Base-by-base conservation (phyloP, 2,113 vertebrate species). In the Albula goreensis region DNA sequence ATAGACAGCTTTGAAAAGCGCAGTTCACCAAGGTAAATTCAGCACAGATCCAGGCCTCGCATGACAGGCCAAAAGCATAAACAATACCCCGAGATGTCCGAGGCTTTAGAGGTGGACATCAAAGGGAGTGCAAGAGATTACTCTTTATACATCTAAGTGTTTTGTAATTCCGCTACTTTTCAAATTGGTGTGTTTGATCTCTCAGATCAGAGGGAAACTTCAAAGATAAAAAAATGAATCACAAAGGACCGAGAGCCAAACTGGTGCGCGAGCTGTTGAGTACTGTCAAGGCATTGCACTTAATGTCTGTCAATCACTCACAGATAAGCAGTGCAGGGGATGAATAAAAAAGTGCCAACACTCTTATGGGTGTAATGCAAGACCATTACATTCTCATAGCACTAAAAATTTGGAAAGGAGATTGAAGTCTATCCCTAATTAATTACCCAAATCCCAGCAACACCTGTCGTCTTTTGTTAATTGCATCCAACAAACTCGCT, bases 141-240 rank as follows among this genome's bases (percentile, higher is more conserved):
- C 49, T 77, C 52, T 51, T 31, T 56, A 57, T 48, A 83, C 70
- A 12, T 86, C 70, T 57, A 80, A 83, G 81, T 79, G 51, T 83
- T 86, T 86, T 86, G 81, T 79, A 86, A 79, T 52, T 83, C 66
- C 31, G 48, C 77, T 60, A 78, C 50, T 57, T 86, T 82, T 57
- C 70, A 83, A 74, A 86, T 77, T 86, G 22, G 52, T 11, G 70
- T 70, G 82, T 86, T 86, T 86, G 85, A 86, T 86, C 85, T 86
- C 19, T 19, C 22, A 86, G 81, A 86, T 86, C 85, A 78, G 70
- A 83, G 81, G n/a, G 53, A 86, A 86, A 83, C 81, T 83, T 83
- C 50, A 86, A 86, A 86, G 85, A 86, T 78, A 78, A 50, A 31
- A 66, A 78, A 83, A 51, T 83, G 48, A 15, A 50, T 19, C 31